Percentiles rank a stretch among this genome's conserved stretches.
Evolutionary conservation across 30 jellyfish, hydroid and myxozoan species (phyloP).

Genomic region (Hydra vulgaris): DNA sequence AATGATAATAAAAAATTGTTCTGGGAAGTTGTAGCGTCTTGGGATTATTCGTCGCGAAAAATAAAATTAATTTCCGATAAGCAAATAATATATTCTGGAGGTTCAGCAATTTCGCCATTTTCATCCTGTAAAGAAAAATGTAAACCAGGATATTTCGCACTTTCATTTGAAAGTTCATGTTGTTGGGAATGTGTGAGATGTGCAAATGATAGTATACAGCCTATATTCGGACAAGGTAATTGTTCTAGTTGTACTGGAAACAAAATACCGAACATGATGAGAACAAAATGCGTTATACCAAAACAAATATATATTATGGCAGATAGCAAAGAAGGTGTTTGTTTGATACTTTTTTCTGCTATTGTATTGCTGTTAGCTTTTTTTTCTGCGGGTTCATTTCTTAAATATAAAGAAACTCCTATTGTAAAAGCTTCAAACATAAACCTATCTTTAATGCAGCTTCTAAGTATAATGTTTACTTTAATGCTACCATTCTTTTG

Average conservation of each 20-base stretch:
- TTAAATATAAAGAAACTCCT: conserved; percentile 62
- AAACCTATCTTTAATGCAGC: conserved; percentile 62
- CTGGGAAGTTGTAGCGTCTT: conserved; percentile 44
- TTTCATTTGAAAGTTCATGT: conserved; percentile 57
- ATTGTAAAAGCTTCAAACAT: conserved; percentile 79
- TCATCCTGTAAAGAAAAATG: conserved; percentile 84
- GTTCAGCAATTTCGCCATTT: conserved; percentile 51
- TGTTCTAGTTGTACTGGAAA: conserved; percentile 50
- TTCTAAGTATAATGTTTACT: conserved; percentile 47
- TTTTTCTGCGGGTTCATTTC: conserved; percentile 19
- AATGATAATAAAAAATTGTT: conserved; percentile 16
- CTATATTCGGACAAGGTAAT: conserved; percentile 33
- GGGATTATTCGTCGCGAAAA: conserved; percentile 63
- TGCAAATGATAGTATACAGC: conserved; percentile 49
- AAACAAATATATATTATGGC: conserved; percentile 7
- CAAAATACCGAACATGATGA: conserved; percentile 44
- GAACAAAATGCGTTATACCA: conserved; percentile 66
- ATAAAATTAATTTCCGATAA: background rate
- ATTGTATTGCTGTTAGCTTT: conserved; percentile 23
- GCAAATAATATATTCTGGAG: conserved; percentile 34
- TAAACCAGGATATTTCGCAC: conserved; percentile 59
- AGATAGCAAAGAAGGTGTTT: conserved; percentile 29
- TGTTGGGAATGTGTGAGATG: conserved; percentile 94
- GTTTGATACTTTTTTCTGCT: conserved; percentile 18
- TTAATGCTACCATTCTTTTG: conserved; percentile 47